A percentile compares a stretch with the other conserved stretches of the same genome.
These are phyloP conservation scores for Diarsia rubi DNA, from an alignment of 2,888 invertebrate genomes.

Conservation along the genomic window DNA sequence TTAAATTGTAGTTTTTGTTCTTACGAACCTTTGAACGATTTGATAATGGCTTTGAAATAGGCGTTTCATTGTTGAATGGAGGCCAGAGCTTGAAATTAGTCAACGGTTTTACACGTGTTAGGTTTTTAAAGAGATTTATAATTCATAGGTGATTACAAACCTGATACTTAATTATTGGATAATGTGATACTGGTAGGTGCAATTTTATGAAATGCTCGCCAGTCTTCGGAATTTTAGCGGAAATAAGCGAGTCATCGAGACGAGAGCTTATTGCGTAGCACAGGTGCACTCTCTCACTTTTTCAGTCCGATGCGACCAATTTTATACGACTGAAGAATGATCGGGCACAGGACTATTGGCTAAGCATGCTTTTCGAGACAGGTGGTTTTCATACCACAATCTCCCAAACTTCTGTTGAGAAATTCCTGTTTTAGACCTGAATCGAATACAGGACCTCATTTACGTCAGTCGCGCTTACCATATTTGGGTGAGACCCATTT, in stretches of 20 bases:
- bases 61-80: constrained; percentile 34
- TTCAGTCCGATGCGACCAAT: background rate
- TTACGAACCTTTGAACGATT: constrained; percentile 34
- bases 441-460: too few species aligned
- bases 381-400: too few species aligned
- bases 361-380: too few species aligned
- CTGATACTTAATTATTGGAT: background rate
- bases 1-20: constrained; percentile 68
- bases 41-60: constrained; percentile 49
- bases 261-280: background rate
- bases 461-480: too few species aligned
- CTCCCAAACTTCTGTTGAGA: too few species aligned
- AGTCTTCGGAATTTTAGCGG: background rate
- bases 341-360: too few species aligned
- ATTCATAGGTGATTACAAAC: background rate
- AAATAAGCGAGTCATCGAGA: background rate
- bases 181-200: background rate
- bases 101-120: constrained; percentile 18
- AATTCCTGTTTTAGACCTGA: too few species aligned
- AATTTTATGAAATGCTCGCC: background rate
- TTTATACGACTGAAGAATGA: background rate
- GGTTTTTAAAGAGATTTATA: background rate
- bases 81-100: constrained; percentile 3
- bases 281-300: background rate
- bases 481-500: too few species aligned